phyloP scores from a whole-genome alignment of 2,113 vertebrate genomes.

The Neoarius graeffei region DNA sequence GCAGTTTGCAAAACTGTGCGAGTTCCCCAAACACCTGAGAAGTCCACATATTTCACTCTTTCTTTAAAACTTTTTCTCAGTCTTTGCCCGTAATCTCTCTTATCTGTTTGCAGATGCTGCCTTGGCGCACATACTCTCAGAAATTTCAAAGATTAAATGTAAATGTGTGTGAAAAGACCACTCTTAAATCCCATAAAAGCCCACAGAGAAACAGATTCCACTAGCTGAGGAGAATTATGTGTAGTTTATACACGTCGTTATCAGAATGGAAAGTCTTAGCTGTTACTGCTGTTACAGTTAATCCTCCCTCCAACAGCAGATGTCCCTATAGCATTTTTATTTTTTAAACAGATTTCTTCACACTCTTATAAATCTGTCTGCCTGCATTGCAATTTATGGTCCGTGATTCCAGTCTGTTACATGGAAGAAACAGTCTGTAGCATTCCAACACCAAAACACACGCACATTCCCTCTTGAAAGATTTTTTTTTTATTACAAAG shows the following conservation, averaged over 20 bases:
- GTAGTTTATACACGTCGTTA: neutral
- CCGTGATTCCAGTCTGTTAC: neutral
- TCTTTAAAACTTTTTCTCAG: neutral
- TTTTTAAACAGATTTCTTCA: slow-evolving; percentile 6
- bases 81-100: slow-evolving; percentile 9
- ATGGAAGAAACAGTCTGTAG: neutral
- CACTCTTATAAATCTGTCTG: neutral
- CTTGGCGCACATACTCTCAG: neutral
- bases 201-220: slow-evolving; percentile 35
- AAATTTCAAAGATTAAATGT: slow-evolving; percentile 14
- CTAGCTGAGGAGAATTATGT: slow-evolving; percentile 6
- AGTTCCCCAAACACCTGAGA: slow-evolving; percentile 5
- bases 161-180: neutral
- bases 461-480: slow-evolving; percentile 27
- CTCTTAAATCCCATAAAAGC: slow-evolving; percentile 49
- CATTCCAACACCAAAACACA: slow-evolving; percentile 2
- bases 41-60: neutral
- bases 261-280: neutral
- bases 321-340: neutral
- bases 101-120: slow-evolving; percentile 23
- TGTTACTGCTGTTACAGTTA: slow-evolving; percentile 3
- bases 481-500: slow-evolving; percentile 71
- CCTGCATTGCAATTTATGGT: neutral
- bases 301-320: neutral
- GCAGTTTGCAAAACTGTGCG: slow-evolving; percentile 17